Evolutionary conservation across 2,113 vertebrate genomes (phyloP), one percentile per base, ranked within the genome.

Genomic region (Pelusios castaneus): DNA sequence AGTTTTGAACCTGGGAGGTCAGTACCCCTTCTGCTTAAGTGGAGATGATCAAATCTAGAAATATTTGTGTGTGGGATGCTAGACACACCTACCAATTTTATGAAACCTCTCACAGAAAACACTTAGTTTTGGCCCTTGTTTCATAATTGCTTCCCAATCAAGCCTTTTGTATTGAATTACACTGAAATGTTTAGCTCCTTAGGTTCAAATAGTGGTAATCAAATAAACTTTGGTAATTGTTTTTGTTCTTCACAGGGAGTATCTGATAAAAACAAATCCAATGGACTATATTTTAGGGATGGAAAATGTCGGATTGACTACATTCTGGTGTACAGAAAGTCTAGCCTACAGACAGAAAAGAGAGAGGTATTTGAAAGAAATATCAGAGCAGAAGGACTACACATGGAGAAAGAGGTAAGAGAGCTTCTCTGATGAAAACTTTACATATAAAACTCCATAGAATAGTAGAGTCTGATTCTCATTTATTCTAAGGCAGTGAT

Each of bases 281-380:
- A 97, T 63, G 98, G 98, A 81, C 97, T 99, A 4, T 99, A 98
- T 97, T 99, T 99, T 97, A 98, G 98, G 88, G 99, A 99, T 92
- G 99, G 98, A 31, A 99, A 98, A 91, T 98, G 98, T 95, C 98
- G 98, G 5, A 99, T 99, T 85, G 99, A 99, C 96, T 99, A 99
- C 97, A 98, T 99, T 95, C 98, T 99, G 88, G 99, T 99, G 31
- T 99, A 99, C 60, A 98, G 98, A 97, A 99, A 99, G 98, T 99
- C 99, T 90, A 99, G 97, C 86, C 97, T 97, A 2, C 99, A 99
- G 91, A 97, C 98, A 11, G 99, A 99, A 95, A 99, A 99, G 96
- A 99, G 99, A 94, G 99, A 99, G 92, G 95, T 99, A 58, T 99
- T 99, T 98, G 99, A 99, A 97, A 98, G 99, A 95, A 99, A 99